Conservation (phyloP, 2,797 vertebrate genomes). For the Vipera ursinii region DNA sequence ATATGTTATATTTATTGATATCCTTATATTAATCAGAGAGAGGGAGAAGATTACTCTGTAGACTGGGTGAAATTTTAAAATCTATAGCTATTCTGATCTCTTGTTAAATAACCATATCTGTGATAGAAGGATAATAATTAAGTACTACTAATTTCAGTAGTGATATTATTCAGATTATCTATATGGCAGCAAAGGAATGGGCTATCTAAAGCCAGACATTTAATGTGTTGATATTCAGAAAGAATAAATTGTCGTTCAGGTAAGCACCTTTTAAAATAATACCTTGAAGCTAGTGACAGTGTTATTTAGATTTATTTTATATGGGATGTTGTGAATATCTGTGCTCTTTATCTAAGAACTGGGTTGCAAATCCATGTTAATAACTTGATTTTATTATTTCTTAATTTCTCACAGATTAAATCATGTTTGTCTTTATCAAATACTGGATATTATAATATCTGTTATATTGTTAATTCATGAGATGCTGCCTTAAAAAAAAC, state of each 20-base stretch:
- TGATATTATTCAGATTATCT: background rate
- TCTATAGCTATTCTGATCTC: background rate
- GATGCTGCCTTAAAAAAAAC: background rate
- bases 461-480: background rate
- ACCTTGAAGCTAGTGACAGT: background rate
- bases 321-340: background rate
- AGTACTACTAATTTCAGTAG: background rate
- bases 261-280: background rate
- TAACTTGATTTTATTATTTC: background rate
- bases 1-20: background rate
- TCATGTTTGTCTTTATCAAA: background rate
- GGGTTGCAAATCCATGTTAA: background rate
- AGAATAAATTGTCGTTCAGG: background rate
- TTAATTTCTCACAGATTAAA: background rate
- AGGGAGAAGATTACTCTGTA: background rate
- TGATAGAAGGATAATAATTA: background rate
- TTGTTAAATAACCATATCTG: background rate
- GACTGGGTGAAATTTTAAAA: background rate
- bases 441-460: background rate
- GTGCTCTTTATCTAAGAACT: background rate
- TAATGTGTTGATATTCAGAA: background rate
- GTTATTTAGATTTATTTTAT: background rate
- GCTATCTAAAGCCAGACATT: background rate
- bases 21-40: background rate
- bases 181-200: background rate